phyloP scores from a whole-genome alignment of 2,888 invertebrate species.

The Drosophila cyrtoloma region DNA sequence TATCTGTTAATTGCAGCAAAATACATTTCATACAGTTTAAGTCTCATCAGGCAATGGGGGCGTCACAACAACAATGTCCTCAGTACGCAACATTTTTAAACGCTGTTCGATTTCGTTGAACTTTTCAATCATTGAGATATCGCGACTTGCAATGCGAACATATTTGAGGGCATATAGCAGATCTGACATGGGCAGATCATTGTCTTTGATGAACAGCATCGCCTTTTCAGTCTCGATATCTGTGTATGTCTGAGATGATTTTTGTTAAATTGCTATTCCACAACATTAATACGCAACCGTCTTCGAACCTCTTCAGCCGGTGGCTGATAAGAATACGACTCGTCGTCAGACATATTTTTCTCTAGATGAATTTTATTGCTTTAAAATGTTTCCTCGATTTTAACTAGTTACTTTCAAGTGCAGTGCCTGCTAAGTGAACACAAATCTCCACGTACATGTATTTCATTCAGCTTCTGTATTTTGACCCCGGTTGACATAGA shows the following conservation, averaged over 20 bases:
- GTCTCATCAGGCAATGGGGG: slow-evolving; percentile 36
- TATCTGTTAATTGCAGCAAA: neutral
- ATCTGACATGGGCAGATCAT: slow-evolving; percentile 59
- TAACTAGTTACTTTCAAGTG: neutral
- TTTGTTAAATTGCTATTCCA: neutral
- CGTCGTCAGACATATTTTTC: slow-evolving; percentile 33
- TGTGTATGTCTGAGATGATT: slow-evolving; percentile 38
- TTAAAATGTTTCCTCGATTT: neutral
- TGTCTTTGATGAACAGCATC: slow-evolving; percentile 44
- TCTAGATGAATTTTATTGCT: neutral
- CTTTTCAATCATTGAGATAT: slow-evolving; percentile 8
- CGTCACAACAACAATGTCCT: slow-evolving; percentile 22
- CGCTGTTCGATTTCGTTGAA: slow-evolving; percentile 24
- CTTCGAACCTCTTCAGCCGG: slow-evolving; percentile 39
- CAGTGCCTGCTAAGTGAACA: slow-evolving; percentile 24
- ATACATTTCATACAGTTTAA: neutral
- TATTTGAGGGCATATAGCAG: slow-evolving; percentile 58
- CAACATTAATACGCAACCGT: neutral
- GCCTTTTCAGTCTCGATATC: slow-evolving; percentile 50
- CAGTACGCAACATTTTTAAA: slow-evolving; percentile 12
- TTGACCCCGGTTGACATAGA: too few relatives aligned
- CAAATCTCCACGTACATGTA: neutral
- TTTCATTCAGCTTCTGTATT: neutral
- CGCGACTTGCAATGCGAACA: slow-evolving; percentile 51
- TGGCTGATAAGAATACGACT: slow-evolving; percentile 15